phyloP scores from a whole-genome alignment of 2,797 vertebrate genomes.

The Balearica regulorum region DNA sequence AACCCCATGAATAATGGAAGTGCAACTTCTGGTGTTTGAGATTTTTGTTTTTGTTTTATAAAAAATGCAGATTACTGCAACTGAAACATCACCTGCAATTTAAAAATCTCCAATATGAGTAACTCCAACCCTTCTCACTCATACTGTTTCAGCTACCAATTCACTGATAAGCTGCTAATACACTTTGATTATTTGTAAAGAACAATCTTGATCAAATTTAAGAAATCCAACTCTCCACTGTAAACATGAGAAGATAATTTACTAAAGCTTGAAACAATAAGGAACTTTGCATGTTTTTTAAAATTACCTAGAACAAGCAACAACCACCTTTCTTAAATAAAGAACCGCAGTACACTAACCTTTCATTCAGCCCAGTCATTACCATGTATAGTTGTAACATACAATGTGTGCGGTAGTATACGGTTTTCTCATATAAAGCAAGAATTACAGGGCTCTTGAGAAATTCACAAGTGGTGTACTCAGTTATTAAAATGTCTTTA shows the following conservation, averaged over 20 bases:
- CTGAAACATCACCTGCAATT: background rate
- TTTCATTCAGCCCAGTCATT: background rate
- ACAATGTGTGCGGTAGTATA: background rate
- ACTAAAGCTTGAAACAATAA: background rate
- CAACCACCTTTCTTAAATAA: background rate
- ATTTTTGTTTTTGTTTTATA: background rate
- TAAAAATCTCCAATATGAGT: background rate
- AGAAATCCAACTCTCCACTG: background rate
- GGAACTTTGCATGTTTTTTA: background rate
- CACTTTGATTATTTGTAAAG: background rate
- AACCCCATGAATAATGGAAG: conserved; percentile 1
- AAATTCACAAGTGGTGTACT: accelerated
- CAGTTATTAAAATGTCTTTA: background rate
- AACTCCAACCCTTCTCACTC: background rate
- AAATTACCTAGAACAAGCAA: background rate
- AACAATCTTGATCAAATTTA: background rate
- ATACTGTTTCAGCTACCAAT: background rate
- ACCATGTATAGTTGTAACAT: background rate
- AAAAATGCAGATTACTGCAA: background rate
- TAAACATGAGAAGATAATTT: background rate
- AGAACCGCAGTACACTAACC: accelerated
- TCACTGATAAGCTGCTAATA: background rate
- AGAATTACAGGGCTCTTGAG: background rate
- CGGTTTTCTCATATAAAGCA: background rate
- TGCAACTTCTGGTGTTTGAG: background rate